Conservation (phyloP, 2,113 vertebrate species). For the Calyptommatus sinebrachiatus region DNA sequence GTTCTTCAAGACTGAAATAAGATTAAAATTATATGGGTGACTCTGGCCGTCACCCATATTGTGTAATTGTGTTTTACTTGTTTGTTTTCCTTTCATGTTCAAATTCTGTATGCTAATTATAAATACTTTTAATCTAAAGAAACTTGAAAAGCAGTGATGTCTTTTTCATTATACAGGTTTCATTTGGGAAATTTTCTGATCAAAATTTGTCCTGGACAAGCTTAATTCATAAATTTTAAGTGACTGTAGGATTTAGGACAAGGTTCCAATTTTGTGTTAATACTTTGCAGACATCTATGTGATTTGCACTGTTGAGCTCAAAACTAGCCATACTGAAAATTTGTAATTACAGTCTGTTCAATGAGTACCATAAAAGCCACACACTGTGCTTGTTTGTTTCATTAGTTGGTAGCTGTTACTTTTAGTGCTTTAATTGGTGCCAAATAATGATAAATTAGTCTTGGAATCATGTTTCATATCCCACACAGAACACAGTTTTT, state of each 20-base stretch:
- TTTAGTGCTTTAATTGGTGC: conserved; percentile 35
- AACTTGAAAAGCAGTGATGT: background rate
- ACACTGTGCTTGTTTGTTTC: conserved; percentile 44
- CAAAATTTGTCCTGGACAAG: background rate
- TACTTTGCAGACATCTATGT: conserved; percentile 6
- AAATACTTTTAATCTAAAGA: too few species aligned
- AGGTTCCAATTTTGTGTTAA: conserved; percentile 13
- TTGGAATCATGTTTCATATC: background rate
- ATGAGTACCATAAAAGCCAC: conserved; percentile 31
- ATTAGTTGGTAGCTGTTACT: conserved; percentile 44
- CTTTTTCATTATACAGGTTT: background rate
- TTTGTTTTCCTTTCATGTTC: too few species aligned
- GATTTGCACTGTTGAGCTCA: conserved; percentile 38
- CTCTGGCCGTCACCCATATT: too few species aligned
- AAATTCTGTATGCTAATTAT: too few species aligned
- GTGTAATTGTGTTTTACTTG: too few species aligned
- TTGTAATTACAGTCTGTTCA: conserved; percentile 30
- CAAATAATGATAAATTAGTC: conserved; percentile 40
- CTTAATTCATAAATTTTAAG: background rate
- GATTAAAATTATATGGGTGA: too few species aligned
- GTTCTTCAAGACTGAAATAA: too few species aligned
- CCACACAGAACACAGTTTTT: conserved; percentile 10
- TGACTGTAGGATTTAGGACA: background rate
- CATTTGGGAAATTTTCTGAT: background rate
- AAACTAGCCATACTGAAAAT: conserved; percentile 26